Evolutionary conservation across 2,113 vertebrate genomes (phyloP), one percentile per base, ranked within the genome.

Genomic region (Cheilinus undulatus): DNA sequence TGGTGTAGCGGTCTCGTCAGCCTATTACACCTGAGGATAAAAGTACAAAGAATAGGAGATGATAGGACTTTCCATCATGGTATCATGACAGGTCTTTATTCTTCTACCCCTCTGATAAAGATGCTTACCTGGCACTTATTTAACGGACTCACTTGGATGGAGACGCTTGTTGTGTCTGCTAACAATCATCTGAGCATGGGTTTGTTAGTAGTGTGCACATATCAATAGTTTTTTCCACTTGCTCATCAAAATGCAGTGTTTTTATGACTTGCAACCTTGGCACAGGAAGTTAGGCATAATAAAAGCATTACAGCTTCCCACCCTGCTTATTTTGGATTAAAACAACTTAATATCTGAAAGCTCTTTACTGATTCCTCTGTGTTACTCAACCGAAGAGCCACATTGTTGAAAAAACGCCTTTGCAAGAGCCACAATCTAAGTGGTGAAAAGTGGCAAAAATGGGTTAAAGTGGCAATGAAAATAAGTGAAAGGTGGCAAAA

Each of bases 61-160:
- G 11, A 40, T 15, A 17, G 1, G 12, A 34, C 32, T 66, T 43
- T 59, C 49, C 65, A 43, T 54, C 52, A 57, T 43, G n/a, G 30
- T 63, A 26, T 64, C 15, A 7, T 17, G 19, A 56, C 30, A 6
- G 32, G n/a, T 54, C 19, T 40, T 49, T 52, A 24, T 61, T 81
- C 15, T 24, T 28, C 20, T 7, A 3, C 6, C 3, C 17, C 17
- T 43, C 45, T 27, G 17, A 54, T 64, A 43, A 77, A 7, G 1
- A n/a, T 24, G 49, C 45, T 62, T 3, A 49, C 11, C 4, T 2
- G 1, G 0, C 50, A 40, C 19, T 68, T 26, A 71, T 65, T 48
- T 48, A 14, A 62, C 36, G 15, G 38, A 46, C 32, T 17, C 50
- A 46, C 26, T 19, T 75, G 23, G 49, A 56, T 6, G 3, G 56